These are phyloP conservation scores for Ptychoptera contaminata DNA, from an alignment of 2,888 invertebrate genomes.

Conservation along the genomic window DNA sequence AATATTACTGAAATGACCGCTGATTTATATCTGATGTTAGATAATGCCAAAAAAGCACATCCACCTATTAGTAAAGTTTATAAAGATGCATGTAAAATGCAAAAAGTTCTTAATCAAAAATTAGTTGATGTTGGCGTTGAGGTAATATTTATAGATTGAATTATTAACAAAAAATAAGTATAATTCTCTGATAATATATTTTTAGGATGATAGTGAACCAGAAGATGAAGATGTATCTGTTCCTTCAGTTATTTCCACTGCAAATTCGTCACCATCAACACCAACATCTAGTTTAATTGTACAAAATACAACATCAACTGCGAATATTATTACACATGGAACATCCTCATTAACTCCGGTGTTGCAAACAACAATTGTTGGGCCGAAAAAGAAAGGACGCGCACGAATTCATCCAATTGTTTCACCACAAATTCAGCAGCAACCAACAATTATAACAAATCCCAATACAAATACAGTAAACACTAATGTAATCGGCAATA, in stretches of 20 bases:
- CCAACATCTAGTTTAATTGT: background rate
- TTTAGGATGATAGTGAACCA: constrained; percentile 14
- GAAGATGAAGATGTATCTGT: constrained; percentile 12
- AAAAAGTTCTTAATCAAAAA: constrained; percentile 68
- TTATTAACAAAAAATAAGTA: background rate
- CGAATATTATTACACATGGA: background rate
- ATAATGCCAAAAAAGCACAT: constrained; percentile 89
- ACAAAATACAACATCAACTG: background rate
- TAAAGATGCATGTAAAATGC: constrained; percentile 71
- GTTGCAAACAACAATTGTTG: too few species aligned
- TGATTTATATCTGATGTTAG: constrained; percentile 92
- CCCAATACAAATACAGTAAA: background rate
- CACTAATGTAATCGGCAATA: background rate
- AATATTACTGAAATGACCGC: constrained; percentile 79
- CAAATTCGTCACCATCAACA: constrained; percentile 4
- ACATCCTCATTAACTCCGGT: constrained; percentile 1
- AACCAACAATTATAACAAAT: background rate
- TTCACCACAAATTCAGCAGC: constrained; percentile 3
- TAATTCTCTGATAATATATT: background rate
- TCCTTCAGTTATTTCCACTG: constrained; percentile 3
- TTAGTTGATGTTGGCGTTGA: constrained; percentile 34
- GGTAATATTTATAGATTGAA: background rate
- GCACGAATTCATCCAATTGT: constrained; percentile 17
- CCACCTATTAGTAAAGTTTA: constrained; percentile 63
- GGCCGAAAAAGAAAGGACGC: constrained; percentile 23